phyloP scores from a whole-genome alignment of 1,140 invertebrate species.

The Drosophila obscura region DNA sequence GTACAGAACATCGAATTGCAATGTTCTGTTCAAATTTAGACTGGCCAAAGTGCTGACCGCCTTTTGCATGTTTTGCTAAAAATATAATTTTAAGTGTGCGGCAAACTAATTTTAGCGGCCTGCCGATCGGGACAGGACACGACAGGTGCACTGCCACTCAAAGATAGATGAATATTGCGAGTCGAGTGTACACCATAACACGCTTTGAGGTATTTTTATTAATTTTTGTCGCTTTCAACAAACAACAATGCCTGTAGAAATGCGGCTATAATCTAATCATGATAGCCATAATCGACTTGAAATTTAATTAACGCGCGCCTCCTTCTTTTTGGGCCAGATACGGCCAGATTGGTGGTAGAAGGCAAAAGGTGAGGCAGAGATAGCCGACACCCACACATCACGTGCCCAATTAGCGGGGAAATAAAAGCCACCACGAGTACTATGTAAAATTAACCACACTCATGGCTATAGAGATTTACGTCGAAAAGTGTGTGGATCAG shows the following conservation, averaged over 20 bases:
- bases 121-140: not conserved
- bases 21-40: constrained; percentile 10
- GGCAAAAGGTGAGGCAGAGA: constrained; percentile 1
- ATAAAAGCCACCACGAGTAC: constrained; percentile 22
- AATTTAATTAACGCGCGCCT: constrained; percentile 60
- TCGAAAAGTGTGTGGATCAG: constrained; percentile 20
- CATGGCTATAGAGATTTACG: not conserved
- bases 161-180: constrained; percentile 16
- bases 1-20: not conserved
- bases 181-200: not conserved
- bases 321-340: constrained; percentile 24
- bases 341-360: too few relatives aligned
- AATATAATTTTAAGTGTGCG: constrained; percentile 31
- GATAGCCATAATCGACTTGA: constrained; percentile 54
- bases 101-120: constrained; percentile 25
- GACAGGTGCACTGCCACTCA: constrained; percentile 45
- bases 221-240: not conserved
- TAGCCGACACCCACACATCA: constrained; percentile 49
- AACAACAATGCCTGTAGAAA: constrained; percentile 9
- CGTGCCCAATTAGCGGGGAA: constrained; percentile 49
- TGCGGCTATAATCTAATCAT: constrained; percentile 47
- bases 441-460: constrained; percentile 10
- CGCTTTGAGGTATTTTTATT: constrained; percentile 26
- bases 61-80: constrained; percentile 56
- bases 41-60: constrained; percentile 39